Percentiles rank a stretch among this genome's conserved stretches.
Conservation (phyloP, 2,888 invertebrate species). For the Steinernema scapterisci region DNA sequence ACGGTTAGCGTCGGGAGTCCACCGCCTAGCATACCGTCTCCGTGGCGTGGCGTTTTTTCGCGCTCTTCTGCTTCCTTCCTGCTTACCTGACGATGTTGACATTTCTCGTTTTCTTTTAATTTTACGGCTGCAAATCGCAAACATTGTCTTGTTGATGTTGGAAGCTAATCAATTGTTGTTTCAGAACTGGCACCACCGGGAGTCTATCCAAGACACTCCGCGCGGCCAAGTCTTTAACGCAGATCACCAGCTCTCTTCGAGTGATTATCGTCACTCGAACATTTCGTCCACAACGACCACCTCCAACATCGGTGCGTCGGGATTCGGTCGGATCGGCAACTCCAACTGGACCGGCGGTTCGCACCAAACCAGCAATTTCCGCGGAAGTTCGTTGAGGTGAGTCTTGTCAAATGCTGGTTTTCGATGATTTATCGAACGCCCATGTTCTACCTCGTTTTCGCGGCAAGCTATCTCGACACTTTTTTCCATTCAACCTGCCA, state of each 20-base stretch:
- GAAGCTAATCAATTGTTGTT: not conserved
- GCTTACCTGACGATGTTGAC: not conserved
- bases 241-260: constrained; percentile 1
- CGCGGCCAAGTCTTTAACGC: not conserved
- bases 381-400: not conserved
- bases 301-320: constrained; percentile 24
- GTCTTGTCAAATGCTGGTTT: not conserved
- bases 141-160: no score
- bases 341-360: constrained; percentile 16
- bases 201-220: not conserved
- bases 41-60: constrained; percentile 6
- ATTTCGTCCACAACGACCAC: constrained; percentile 15
- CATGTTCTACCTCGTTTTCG: no score
- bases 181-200: constrained; percentile 4
- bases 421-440: not conserved
- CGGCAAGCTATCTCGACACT: no score
- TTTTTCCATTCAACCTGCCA: no score
- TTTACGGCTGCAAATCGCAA: no score
- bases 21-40: not conserved
- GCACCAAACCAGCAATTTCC: not conserved
- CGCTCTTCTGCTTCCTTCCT: not conserved
- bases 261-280: constrained; percentile 27
- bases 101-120: not conserved
- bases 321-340: not conserved
- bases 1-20: not conserved